A percentile compares a stretch with the other conserved stretches of the same genome.
Evolutionary conservation across 1,140 invertebrate genomes (phyloP).

Genomic region (Hyphantria cunea): DNA sequence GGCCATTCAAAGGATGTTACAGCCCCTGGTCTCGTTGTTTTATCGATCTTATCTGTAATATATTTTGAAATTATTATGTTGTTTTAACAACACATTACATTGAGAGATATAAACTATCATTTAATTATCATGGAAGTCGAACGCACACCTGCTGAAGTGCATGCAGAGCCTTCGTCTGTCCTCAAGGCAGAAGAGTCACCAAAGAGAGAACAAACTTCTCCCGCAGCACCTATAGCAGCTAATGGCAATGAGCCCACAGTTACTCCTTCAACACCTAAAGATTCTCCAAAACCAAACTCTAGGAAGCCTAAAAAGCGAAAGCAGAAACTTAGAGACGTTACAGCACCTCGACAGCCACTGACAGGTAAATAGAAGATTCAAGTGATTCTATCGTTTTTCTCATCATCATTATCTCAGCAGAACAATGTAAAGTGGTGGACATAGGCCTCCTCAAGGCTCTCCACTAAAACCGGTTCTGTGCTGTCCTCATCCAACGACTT

Average conservation of each 20-base stretch:
- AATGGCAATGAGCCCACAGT: background rate
- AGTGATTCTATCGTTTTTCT: too few species aligned
- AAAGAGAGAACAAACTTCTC: constrained; percentile 4
- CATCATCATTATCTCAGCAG: too few species aligned
- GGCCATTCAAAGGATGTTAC: too few species aligned
- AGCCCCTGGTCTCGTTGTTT: too few species aligned
- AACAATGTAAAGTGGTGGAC: too few species aligned
- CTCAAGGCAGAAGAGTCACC: constrained; percentile 2
- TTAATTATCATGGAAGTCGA: constrained; percentile 16
- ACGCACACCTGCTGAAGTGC: constrained; percentile 1
- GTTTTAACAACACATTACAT: too few species aligned
- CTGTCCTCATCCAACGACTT: too few species aligned
- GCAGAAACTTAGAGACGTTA: constrained; percentile 86
- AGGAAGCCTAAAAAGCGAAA: constrained; percentile 85
- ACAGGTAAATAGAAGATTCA: constrained; percentile 79
- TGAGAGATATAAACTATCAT: background rate
- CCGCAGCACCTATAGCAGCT: constrained; percentile 29
- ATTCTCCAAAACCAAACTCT: constrained; percentile 60
- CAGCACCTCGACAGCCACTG: constrained; percentile 87
- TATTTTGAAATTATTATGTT: too few species aligned
- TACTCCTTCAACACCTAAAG: constrained; percentile 38
- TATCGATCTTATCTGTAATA: too few species aligned
- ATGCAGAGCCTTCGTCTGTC: background rate
- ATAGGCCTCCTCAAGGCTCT: too few species aligned
- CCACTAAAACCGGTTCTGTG: too few species aligned